Percentiles rank a stretch among this genome's conserved stretches.
Conservation (phyloP, 2,113 vertebrate genomes). For the Megalops atlanticus region DNA sequence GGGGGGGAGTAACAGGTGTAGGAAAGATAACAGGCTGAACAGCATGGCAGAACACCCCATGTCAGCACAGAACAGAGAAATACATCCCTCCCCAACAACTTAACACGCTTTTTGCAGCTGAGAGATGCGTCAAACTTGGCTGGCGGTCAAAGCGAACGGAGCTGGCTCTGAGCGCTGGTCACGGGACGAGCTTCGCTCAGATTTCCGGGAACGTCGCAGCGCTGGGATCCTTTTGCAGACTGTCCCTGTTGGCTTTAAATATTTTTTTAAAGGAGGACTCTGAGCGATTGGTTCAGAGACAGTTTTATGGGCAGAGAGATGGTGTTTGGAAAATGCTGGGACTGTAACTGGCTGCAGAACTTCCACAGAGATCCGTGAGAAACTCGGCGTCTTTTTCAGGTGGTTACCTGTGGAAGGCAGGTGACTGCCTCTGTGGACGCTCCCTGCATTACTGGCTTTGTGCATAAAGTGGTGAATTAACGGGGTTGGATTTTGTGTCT, state of each 20-base stretch:
- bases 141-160: not conserved
- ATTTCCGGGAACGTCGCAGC: not conserved
- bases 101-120: not conserved
- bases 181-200: not conserved
- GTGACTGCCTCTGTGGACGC: too few species aligned
- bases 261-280: too few species aligned
- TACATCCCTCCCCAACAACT: not conserved
- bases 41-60: not conserved
- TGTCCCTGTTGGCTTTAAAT: not conserved
- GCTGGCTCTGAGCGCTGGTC: not conserved
- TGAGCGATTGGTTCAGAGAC: too few species aligned
- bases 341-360: too few species aligned
- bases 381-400: too few species aligned
- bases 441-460: too few species aligned
- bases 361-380: too few species aligned
- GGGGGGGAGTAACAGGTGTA: constrained; percentile 8
- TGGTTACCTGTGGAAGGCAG: too few species aligned
- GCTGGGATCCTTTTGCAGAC: not conserved
- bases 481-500: not conserved
- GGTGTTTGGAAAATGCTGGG: too few species aligned
- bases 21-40: not conserved
- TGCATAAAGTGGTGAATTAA: not conserved
- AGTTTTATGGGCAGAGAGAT: too few species aligned
- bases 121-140: not conserved
- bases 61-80: not conserved